Evolutionary conservation across 2,797 vertebrate genomes (phyloP), one percentile per base, ranked within the genome.

Genomic region (Mormyrops attenuatus): DNA sequence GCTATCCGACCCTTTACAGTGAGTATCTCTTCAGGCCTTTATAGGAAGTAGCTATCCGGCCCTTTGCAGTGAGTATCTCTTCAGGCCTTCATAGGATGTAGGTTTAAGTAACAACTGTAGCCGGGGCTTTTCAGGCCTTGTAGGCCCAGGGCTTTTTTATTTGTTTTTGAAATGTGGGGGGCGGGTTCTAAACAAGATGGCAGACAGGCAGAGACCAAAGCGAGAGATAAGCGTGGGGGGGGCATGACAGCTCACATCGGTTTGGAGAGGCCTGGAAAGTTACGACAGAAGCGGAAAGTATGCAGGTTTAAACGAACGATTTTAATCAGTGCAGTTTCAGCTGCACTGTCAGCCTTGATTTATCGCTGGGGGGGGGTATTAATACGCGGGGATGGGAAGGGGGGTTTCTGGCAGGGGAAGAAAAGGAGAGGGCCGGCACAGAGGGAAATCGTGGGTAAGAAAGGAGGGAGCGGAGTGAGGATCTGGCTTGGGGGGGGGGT

Each of bases 281-380:
- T 63, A 85, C 53, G 91, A 88, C 53, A 92, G 91, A 91, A 85
- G 89, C 60, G 91, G 91, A 91, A 90, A 92, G 91, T 0, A 91
- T 91, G 91, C 91, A 92, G 92, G 93, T 91, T 93, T 88, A 93
- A 93, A 94, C 93, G 93, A 94, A 92, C 89, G 69, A 92, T 93
- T 94, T 94, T 92, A 91, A 94, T 94, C 94, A 94, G 93, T 91
- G 92, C 91, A 91, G 92, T 63, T 92, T 93, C 93, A 94, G 91
- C 91, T 44, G 0, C 93, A 26, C 8, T 93, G 93, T 93, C 94
- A 94, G 90, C 89, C 92, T 91, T 92, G 92, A 93, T 94, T 93
- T 93, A 93, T 91, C 92, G 90, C 0, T 34, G 5, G 90, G 92
- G 90, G 92, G 90, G 91, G 90, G 91, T 91, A 88, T 92, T 90